Conservation (phyloP, 2,888 invertebrate species). For the Chaitophorus viminalis region DNA sequence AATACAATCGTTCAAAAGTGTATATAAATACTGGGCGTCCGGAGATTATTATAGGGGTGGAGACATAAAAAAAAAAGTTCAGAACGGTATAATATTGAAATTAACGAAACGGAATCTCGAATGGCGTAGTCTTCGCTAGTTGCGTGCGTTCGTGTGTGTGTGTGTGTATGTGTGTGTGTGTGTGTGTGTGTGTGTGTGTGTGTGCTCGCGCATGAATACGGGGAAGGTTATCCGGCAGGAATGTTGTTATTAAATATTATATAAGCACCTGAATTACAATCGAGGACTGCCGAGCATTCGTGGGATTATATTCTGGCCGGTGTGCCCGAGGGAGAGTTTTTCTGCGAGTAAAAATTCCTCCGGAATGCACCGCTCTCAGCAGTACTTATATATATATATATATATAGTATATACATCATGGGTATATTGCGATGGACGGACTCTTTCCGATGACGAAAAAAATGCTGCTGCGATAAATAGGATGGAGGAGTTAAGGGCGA, state of each 20-base stretch:
- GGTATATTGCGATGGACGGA: not conserved
- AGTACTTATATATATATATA: not conserved
- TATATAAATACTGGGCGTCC: not conserved
- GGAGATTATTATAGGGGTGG: not conserved
- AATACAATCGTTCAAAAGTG: not conserved
- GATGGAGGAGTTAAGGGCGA: not conserved
- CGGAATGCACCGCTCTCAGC: not conserved
- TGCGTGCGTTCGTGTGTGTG: too few species aligned
- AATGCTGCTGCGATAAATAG: not conserved
- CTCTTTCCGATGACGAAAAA: not conserved
- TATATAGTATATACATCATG: too few species aligned
- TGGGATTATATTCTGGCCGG: conserved; percentile 35
- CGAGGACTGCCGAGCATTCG: conserved; percentile 42
- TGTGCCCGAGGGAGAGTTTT: conserved; percentile 30
- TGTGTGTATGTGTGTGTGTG: not conserved
- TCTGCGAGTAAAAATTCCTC: conserved; percentile 15
- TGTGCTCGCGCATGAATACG: too few species aligned
- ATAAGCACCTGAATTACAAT: conserved; percentile 53
- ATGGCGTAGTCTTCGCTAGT: not conserved
- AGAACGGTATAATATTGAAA: conserved; percentile 29
- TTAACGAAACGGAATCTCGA: conserved; percentile 51
- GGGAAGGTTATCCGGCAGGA: conserved; percentile 31
- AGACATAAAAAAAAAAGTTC: not conserved
- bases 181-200: too few species aligned
- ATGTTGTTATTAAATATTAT: conserved; percentile 61